A percentile compares a stretch with the other conserved stretches of the same genome.
Conservation (phyloP, 2,113 vertebrate species). For the Cyanoliseus patagonus region DNA sequence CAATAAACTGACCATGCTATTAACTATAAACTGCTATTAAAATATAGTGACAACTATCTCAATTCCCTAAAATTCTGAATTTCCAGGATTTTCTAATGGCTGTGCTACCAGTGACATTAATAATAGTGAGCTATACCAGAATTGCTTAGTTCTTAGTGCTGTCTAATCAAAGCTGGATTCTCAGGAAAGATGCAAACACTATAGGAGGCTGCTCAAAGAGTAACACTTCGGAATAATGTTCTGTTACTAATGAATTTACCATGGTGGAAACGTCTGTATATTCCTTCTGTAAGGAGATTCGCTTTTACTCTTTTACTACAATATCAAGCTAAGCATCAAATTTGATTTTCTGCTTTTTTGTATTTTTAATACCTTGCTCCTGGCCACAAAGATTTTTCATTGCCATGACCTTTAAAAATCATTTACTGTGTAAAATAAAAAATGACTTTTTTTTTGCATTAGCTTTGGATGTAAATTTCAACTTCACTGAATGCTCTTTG, state of each 20-base stretch:
- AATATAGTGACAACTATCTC: background rate
- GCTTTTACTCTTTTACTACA: background rate
- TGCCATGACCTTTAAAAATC: background rate
- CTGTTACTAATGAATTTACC: background rate
- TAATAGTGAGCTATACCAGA: background rate
- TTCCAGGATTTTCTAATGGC: background rate
- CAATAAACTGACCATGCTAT: background rate
- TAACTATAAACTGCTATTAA: background rate
- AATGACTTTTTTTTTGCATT: background rate
- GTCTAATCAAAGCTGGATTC: background rate
- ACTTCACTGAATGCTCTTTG: background rate
- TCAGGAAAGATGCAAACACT: background rate
- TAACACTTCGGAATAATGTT: background rate
- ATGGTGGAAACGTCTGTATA: background rate
- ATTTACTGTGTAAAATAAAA: background rate
- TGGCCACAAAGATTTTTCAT: background rate
- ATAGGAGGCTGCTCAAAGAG: background rate
- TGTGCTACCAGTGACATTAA: background rate
- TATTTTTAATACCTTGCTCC: background rate
- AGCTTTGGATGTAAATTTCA: background rate
- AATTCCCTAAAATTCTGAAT: background rate
- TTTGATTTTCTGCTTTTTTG: background rate
- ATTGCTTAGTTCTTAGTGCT: background rate
- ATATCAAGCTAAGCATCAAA: background rate
- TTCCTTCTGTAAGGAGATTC: background rate